Conservation (phyloP, 2,797 vertebrate genomes). For the Gymnothorax javanicus region DNA sequence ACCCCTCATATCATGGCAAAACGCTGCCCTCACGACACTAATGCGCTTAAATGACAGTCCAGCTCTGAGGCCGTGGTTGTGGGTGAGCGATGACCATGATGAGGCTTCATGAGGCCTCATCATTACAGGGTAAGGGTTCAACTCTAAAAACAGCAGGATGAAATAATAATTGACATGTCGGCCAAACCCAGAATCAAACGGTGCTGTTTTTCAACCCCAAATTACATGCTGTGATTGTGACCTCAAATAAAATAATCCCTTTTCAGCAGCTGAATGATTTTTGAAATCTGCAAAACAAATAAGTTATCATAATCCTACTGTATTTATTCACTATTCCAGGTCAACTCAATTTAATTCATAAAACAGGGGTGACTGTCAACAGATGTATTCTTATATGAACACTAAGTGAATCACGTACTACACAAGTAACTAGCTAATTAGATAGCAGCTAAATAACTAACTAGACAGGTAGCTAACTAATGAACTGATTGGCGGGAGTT, state of each 20-base stretch:
- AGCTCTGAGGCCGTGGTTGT: background rate
- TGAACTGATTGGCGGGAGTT: background rate
- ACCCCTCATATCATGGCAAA: background rate
- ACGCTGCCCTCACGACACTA: background rate
- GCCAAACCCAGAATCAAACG: background rate
- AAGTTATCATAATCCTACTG: background rate
- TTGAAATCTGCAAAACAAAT: background rate
- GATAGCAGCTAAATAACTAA: background rate
- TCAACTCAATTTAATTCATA: background rate
- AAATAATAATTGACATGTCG: background rate
- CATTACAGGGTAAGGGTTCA: background rate
- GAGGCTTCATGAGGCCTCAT: background rate
- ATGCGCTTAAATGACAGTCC: background rate
- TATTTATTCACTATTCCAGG: background rate
- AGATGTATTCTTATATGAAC: background rate
- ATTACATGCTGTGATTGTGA: background rate
- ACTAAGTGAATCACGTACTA: too few relatives aligned
- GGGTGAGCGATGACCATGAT: background rate
- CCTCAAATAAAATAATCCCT: background rate
- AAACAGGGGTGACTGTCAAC: background rate
- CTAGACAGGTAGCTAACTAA: background rate
- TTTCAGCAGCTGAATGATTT: background rate
- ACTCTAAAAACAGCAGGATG: background rate
- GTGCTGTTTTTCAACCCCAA: background rate
- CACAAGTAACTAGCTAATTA: background rate